Evolutionary conservation across 2,113 vertebrate species (phyloP), one percentile per base, ranked within the genome.

Genomic region (Burhinus oedicnemus): DNA sequence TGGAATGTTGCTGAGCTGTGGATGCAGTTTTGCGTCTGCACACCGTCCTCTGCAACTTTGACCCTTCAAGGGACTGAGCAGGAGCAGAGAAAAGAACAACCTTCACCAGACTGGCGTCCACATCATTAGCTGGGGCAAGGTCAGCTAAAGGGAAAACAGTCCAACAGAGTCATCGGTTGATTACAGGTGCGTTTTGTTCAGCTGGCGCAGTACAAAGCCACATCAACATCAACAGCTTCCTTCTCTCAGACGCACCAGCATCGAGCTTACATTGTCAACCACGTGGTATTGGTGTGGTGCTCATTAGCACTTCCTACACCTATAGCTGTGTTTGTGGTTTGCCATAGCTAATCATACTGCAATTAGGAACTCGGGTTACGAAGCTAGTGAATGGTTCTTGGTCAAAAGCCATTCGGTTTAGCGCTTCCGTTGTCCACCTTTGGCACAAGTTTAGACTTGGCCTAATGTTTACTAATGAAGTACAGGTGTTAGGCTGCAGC

Each of bases 171-270:
- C 19, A 38, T 29, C 0, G 0, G 5, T 45, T 88, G 11, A 40
- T 54, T 18, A 44, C 0, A 0, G 26, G 15, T 42, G 12, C 5
- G 0, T 51, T 65, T 76, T 58, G 11, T 57, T 64, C 47, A 69
- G 2, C 38, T 64, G 51, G 30, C 3, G 3, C 1, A 3, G 9
- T 84, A 77, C 20, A 32, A 49, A 71, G 29, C 32, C 20, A 40
- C 27, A 61, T 11, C 38, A 87, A 57, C 10, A 27, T 8, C 40
- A 51, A 44, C 44, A 84, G 12, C 42, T 58, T 57, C 38, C 13
- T 11, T 51, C 54, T 51, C 15, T 29, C 55, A 75, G 38, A 18
- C 30, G 29, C 54, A 45, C 6, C 27, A 45, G 9, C 36, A 38
- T 16, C 0, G 0, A 36, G 9, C 45, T 47, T 7, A 47, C 17